phyloP scores from a whole-genome alignment of 2,888 invertebrate genomes.

The Drosophila yooni region DNA sequence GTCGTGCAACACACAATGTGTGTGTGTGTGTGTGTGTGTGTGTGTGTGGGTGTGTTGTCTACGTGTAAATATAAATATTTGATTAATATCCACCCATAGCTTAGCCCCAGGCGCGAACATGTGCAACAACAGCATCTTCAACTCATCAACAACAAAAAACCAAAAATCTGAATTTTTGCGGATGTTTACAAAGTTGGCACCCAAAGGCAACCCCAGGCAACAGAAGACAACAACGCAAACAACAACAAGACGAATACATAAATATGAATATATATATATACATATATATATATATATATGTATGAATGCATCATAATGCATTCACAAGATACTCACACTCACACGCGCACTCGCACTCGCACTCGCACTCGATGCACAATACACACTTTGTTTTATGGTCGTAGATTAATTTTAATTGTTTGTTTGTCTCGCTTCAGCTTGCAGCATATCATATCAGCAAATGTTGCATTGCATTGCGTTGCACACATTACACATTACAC shows the following conservation, averaged over 20 bases:
- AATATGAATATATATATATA: constrained; percentile 10
- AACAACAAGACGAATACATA: constrained; percentile 36
- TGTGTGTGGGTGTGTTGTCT: constrained; percentile 47
- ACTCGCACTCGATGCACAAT: constrained; percentile 37
- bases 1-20: constrained; percentile 21
- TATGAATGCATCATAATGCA: constrained; percentile 62
- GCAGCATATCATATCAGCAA: constrained; percentile 64
- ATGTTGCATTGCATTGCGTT: constrained; percentile 52
- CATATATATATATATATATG: constrained; percentile 8
- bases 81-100: constrained; percentile 72
- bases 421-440: constrained; percentile 62
- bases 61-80: constrained; percentile 79
- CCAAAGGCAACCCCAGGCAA: constrained; percentile 38
- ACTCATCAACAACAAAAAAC: constrained; percentile 22
- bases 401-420: constrained; percentile 80
- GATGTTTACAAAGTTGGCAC: constrained; percentile 77
- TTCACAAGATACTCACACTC: constrained; percentile 21
- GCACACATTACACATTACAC: constrained; percentile 28
- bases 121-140: constrained; percentile 41
- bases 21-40: constrained; percentile 29
- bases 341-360: not conserved
- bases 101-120: constrained; percentile 61
- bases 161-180: constrained; percentile 61
- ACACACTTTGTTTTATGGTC: constrained; percentile 76
- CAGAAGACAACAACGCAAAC: constrained; percentile 64